phyloP scores from a whole-genome alignment of 2,797 vertebrate genomes.

The Sardinella longiceps region DNA sequence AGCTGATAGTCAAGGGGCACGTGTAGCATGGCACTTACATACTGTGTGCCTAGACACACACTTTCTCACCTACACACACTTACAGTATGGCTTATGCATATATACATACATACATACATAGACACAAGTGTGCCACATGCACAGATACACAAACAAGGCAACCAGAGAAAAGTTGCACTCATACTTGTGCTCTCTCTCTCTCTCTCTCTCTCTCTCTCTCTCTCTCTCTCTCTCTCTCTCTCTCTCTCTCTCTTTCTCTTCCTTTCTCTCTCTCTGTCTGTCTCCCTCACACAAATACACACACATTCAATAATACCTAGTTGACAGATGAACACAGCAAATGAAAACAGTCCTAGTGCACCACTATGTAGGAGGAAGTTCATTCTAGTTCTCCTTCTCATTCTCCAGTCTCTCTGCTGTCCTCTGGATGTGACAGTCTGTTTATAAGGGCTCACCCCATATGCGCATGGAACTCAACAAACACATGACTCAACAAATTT shows the following conservation, averaged over 20 bases:
- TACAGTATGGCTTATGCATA: background rate
- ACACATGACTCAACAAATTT: background rate
- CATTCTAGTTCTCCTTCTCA: background rate
- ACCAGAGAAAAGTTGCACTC: background rate
- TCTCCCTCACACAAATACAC: background rate
- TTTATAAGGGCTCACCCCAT: background rate
- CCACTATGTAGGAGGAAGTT: background rate
- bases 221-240: no score
- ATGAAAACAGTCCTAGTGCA: background rate
- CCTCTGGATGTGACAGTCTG: background rate
- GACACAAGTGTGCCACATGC: background rate
- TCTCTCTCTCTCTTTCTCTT: no score
- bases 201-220: no score
- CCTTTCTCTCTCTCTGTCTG: no score
- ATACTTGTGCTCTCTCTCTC: background rate
- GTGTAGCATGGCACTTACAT: background rate
- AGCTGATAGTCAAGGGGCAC: background rate
- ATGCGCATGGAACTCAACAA: background rate
- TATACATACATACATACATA: constrained; percentile 7
- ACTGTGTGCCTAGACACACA: background rate
- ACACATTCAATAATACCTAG: background rate
- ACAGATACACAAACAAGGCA: background rate
- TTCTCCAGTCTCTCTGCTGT: background rate
- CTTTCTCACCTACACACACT: background rate
- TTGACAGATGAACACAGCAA: background rate